Conservation (phyloP, 2,113 vertebrate genomes). For the Prionailurus viverrinus region DNA sequence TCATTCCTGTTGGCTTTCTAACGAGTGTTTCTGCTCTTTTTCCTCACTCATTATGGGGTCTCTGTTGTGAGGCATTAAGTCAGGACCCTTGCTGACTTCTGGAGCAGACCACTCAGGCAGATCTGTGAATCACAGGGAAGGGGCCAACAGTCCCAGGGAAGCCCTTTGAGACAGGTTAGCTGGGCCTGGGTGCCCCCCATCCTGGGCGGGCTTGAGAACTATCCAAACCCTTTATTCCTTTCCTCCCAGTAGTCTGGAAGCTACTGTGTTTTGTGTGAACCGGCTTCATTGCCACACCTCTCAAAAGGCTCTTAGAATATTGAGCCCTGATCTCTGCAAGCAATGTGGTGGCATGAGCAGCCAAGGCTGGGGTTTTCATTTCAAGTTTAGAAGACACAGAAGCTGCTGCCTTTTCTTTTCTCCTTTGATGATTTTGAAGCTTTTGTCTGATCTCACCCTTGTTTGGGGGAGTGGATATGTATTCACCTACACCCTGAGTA, state of each 20-base stretch:
- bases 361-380: background rate
- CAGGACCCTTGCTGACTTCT: background rate
- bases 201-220: too few species aligned
- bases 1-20: conserved; percentile 63
- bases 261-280: background rate
- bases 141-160: background rate
- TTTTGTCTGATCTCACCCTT: background rate
- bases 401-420: background rate
- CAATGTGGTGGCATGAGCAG: background rate
- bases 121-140: background rate
- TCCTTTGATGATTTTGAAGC: background rate
- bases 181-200: background rate
- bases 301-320: background rate
- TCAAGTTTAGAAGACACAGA: background rate
- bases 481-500: too few species aligned
- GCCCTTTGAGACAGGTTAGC: background rate
- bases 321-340: background rate
- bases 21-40: conserved; percentile 49
- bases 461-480: too few species aligned
- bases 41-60: conserved; percentile 14
- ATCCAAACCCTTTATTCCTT: background rate
- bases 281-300: background rate
- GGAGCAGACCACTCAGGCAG: background rate
- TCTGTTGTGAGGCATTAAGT: background rate
- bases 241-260: background rate